phyloP scores from a whole-genome alignment of 2,113 vertebrate genomes.

The Pterophyllum scalare region DNA sequence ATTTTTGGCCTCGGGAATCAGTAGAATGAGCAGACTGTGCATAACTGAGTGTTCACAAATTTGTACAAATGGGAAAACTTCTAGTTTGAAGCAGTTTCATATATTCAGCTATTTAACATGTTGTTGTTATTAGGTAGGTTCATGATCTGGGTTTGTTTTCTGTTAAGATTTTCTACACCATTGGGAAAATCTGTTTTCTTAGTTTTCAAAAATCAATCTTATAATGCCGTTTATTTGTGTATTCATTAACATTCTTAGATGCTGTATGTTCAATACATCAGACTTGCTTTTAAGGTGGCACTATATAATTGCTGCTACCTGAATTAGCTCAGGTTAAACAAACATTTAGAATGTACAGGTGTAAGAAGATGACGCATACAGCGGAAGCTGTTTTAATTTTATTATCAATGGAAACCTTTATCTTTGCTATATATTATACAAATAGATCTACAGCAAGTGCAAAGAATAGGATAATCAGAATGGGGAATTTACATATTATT shows the following conservation, averaged over 20 bases:
- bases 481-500: constrained; percentile 65
- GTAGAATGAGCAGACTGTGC: not conserved
- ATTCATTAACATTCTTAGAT: constrained; percentile 13
- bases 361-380: not conserved
- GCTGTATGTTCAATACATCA: constrained; percentile 6
- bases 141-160: not conserved
- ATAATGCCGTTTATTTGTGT: constrained; percentile 12
- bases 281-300: not conserved
- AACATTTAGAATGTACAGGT: not conserved
- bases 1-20: not conserved
- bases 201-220: not conserved
- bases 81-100: not conserved
- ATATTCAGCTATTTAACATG: not conserved
- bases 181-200: not conserved
- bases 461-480: constrained; percentile 41
- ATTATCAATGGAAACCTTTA: constrained; percentile 9
- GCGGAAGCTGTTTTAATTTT: constrained; percentile 5
- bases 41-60: constrained; percentile 1
- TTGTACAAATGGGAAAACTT: not conserved
- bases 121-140: not conserved
- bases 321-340: not conserved
- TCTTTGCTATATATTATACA: constrained; percentile 6
- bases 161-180: not conserved
- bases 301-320: not conserved
- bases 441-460: constrained; percentile 3